Percentiles rank a stretch among this genome's conserved stretches.
Conservation (phyloP, 2,113 vertebrate genomes). For the Alosa alosa region DNA sequence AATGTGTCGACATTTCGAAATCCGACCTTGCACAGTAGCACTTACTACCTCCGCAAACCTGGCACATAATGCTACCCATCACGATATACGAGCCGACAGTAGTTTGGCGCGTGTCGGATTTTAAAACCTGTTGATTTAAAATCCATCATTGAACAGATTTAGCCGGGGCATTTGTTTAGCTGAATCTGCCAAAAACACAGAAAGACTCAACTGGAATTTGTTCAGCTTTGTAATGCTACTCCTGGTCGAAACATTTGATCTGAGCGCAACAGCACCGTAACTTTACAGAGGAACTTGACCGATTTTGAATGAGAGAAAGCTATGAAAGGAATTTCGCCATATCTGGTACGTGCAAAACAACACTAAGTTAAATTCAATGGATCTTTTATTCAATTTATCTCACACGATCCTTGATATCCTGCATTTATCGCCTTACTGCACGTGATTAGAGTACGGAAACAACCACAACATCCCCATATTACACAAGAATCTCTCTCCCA, state of each 20-base stretch:
- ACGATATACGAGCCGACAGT: constrained; percentile 60
- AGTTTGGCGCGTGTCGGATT: constrained; percentile 51
- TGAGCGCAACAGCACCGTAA: constrained; percentile 5
- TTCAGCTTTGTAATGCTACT: constrained; percentile 37
- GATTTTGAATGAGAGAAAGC: background rate
- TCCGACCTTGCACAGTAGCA: constrained; percentile 42
- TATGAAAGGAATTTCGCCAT: background rate
- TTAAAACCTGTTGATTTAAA: constrained; percentile 49
- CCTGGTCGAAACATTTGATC: constrained; percentile 37
- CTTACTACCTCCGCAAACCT: constrained; percentile 52
- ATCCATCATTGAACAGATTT: constrained; percentile 49
- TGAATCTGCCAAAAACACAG: constrained; percentile 29
- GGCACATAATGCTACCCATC: constrained; percentile 36
- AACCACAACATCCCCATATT: background rate
- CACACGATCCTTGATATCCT: background rate
- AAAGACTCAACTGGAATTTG: constrained; percentile 32
- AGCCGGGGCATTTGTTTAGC: constrained; percentile 17
- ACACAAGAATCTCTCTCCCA: background rate
- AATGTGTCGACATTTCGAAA: constrained; percentile 26
- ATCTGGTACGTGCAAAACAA: background rate
- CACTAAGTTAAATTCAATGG: background rate
- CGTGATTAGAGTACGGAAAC: background rate
- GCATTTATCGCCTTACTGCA: background rate
- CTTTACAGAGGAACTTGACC: background rate
- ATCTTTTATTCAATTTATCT: background rate